phyloP scores from a whole-genome alignment of 37 sponge, comb jelly and placozoan species.

The Axinella damicornis region DNA sequence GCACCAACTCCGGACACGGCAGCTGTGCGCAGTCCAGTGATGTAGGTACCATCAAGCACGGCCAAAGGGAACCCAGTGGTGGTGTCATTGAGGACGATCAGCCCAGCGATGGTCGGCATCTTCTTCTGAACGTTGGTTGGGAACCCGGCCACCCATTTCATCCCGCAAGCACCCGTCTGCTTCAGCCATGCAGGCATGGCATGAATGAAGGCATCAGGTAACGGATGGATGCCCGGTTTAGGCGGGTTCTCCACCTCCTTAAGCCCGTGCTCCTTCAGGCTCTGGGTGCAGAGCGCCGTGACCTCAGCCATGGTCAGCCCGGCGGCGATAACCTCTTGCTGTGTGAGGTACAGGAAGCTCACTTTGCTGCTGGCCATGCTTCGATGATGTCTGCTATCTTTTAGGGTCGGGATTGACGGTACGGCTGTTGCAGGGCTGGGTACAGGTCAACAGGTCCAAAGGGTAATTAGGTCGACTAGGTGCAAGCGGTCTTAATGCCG shows the following conservation, averaged over 20 bases:
- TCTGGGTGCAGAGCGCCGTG: conserved; percentile 9
- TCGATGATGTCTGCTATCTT: no score
- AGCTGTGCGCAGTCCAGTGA: conserved; percentile 52
- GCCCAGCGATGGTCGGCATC: conserved; percentile 34
- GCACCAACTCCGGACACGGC: conserved; percentile 36
- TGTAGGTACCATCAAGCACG: conserved; percentile 44
- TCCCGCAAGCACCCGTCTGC: conserved; percentile 12
- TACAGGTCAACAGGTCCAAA: no score
- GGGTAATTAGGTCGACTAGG: no score
- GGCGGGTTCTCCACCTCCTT: conserved; percentile 23
- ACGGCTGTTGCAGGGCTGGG: no score
- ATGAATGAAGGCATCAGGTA: conserved; percentile 19
- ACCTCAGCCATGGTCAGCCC: conserved; percentile 19
- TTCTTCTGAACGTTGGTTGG: conserved; percentile 27
- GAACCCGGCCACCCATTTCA: conserved; percentile 54
- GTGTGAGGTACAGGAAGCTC: conserved; percentile 12
- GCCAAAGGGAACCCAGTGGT: conserved; percentile 40
- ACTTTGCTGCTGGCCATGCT: background rate
- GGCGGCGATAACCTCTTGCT: conserved; percentile 8
- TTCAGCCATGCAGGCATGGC: conserved; percentile 40
- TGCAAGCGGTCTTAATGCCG: no score
- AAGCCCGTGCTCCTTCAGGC: background rate
- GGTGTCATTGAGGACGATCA: conserved; percentile 34
- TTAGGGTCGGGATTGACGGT: no score
- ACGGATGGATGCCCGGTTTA: conserved; percentile 14